Evolutionary conservation across 2,888 invertebrate species (phyloP).

Genomic region (Drosophila flavopinicola): DNA sequence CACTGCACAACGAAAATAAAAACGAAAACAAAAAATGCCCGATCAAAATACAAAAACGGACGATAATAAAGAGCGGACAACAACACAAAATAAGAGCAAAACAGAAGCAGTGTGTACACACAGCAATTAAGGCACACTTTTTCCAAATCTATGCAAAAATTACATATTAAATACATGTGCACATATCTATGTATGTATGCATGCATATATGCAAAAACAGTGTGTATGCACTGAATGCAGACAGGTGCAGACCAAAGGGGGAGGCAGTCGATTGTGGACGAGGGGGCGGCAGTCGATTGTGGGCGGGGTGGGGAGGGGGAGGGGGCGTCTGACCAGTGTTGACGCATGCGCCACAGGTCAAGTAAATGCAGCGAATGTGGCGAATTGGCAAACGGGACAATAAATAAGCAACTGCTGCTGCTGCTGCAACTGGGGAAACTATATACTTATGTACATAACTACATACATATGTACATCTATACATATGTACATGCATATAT

Average conservation of each 20-base stretch:
- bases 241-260: too few species aligned
- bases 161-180: too few species aligned
- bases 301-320: too few species aligned
- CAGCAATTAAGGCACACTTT: too few species aligned
- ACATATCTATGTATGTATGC: too few species aligned
- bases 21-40: slow-evolving; percentile 49
- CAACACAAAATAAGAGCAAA: neutral
- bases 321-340: too few species aligned
- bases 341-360: slow-evolving; percentile 30
- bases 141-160: too few species aligned
- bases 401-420: slow-evolving; percentile 30
- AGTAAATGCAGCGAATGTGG: slow-evolving; percentile 31
- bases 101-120: neutral
- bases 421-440: slow-evolving; percentile 41
- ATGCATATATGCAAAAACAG: too few species aligned
- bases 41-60: slow-evolving; percentile 20
- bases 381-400: slow-evolving; percentile 7
- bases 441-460: neutral
- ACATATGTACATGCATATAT: neutral
- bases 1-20: slow-evolving; percentile 51
- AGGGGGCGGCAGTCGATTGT: too few species aligned
- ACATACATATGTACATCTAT: neutral
- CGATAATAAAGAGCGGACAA: slow-evolving; percentile 1
- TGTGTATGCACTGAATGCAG: too few species aligned
- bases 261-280: too few species aligned